Base-by-base conservation (phyloP, 2,797 vertebrate species). In the Acridotheres tristis region DNA sequence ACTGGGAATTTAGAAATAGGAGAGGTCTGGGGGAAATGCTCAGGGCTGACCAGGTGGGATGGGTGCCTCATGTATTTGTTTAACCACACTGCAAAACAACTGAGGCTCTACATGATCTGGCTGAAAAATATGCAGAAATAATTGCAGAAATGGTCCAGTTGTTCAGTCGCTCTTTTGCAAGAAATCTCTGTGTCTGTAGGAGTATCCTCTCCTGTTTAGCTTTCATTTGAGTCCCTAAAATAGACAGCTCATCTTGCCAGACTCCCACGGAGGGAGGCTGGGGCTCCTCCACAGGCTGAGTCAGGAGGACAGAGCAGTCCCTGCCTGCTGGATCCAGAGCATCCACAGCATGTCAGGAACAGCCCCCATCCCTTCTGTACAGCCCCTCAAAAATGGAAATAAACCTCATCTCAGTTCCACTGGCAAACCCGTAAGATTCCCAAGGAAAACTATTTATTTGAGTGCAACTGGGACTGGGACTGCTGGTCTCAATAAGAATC, bases 181-280 rank as follows among this genome's bases (percentile, higher is more conserved):
- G 66, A 59, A 71, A 36, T 50, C 40, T 71, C 50, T 76, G 34
- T 67, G 40, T 82, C 66, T 86, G 67, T 86, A 62, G 94, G 93
- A 96, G 93, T 72, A 32, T 84, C 61, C 62, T 80, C 91, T 94
- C 50, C 58, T 88, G 67, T 48, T 93, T 50, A 84, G 76, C 79
- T 94, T 66, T 86, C 42, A 75, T 51, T 17, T 7, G 16, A 51
- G 63, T 84, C 62, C 66, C 90, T 86, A 76, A 90, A 95, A 94
- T 65, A 94, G 93, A 40, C 9, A 10, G 58, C 32, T 84, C 32
- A n/a, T 93, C 55, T 42, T 75, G 76, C 66, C 86, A 94, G 76
- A 59, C 85, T 88, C 85, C 87, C 95, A 85, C 89, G 1, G 85
- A 77, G 29, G 19, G 54, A 89, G 67, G 29, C 25, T 27, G 80